These are phyloP conservation scores for Spongia lamella DNA, from an alignment of 37 sponge, comb jelly and placozoan genomes.

Conservation along the genomic window DNA sequence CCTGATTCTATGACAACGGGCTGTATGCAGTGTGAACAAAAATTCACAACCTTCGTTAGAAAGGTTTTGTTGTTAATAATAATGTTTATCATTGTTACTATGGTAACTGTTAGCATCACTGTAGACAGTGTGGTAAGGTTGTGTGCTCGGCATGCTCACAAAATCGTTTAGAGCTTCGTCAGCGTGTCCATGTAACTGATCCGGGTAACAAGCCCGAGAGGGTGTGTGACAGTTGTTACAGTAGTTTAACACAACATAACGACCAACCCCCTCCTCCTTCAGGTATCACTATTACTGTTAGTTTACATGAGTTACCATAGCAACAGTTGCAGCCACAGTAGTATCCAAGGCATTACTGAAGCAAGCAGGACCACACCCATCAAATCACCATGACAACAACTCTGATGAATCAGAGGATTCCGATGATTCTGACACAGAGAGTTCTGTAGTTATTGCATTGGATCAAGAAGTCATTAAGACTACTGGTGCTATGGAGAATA, in stretches of 20 bases:
- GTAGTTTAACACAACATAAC: background rate
- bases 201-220: slow-evolving; percentile 51
- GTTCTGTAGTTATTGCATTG: background rate
- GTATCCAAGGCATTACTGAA: background rate
- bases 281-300: background rate
- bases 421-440: slow-evolving; percentile 58
- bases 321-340: slow-evolving; percentile 7
- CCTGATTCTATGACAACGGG: slow-evolving; percentile 65
- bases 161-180: slow-evolving; percentile 42
- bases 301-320: background rate
- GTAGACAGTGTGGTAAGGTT: slow-evolving; percentile 79
- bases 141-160: slow-evolving; percentile 80
- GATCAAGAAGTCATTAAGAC: background rate
- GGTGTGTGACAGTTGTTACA: slow-evolving; percentile 67
- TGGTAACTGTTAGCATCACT: slow-evolving; percentile 63
- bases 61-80: slow-evolving; percentile 27
- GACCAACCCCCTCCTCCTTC: slow-evolving; percentile 5
- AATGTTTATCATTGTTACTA: background rate
- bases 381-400: slow-evolving; percentile 3
- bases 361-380: background rate
- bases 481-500: no score
- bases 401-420: slow-evolving; percentile 70
- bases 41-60: slow-evolving; percentile 70
- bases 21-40: slow-evolving; percentile 64
- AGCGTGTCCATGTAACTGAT: background rate